Conservation (phyloP, 2,113 vertebrate species). For the Xyrauchen texanus region DNA sequence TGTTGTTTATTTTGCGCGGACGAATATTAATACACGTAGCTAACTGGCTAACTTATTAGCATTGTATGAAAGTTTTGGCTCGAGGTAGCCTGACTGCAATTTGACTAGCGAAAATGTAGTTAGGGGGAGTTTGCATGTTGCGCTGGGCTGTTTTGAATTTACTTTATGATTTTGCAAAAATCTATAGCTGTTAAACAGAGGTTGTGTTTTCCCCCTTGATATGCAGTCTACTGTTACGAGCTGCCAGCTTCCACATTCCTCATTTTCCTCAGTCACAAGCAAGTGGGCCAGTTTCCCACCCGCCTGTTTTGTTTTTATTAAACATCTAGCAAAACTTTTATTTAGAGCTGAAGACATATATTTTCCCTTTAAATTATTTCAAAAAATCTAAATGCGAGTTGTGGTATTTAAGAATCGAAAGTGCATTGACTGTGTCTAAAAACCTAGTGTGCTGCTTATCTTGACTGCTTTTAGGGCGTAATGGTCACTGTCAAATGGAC, state of each 20-base stretch:
- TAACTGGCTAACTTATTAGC: conserved; percentile 37
- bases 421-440: too few species aligned
- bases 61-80: conserved; percentile 35
- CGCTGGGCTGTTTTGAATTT: too few species aligned
- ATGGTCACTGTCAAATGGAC: too few species aligned
- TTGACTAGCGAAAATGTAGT: conserved; percentile 37
- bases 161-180: not conserved
- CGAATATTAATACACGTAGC: not conserved
- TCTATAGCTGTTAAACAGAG: too few species aligned
- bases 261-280: conserved; percentile 10
- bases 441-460: too few species aligned
- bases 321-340: conserved; percentile 1
- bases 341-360: not conserved
- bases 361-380: not conserved
- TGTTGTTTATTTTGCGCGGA: not conserved
- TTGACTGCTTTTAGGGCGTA: too few species aligned
- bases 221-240: not conserved
- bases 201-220: too few species aligned
- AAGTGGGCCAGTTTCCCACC: conserved; percentile 35
- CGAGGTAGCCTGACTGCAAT: conserved; percentile 45
- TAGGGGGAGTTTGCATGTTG: too few species aligned
- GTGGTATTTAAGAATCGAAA: too few species aligned
- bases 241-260: conserved; percentile 27
- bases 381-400: not conserved
- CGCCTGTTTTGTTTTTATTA: not conserved